Base-by-base conservation (phyloP, 2,797 vertebrate species). In the Odontamblyopus rebecca region DNA sequence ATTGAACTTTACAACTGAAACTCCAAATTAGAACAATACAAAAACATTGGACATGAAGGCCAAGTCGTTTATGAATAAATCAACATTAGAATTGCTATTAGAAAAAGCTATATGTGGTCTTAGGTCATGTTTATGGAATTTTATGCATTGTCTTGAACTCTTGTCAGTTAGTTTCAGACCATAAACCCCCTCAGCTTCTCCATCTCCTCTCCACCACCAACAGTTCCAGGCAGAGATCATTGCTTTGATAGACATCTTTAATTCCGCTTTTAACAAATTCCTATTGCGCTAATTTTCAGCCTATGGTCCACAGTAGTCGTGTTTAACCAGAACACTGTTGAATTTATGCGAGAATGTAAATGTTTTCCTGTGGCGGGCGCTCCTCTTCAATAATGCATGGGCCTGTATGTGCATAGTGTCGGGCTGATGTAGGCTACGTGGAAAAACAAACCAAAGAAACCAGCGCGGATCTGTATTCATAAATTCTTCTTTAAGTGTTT, bases 401-500 rank as follows among this genome's bases (percentile, higher is more conserved):
- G 35, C 77, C 78, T 80, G 81, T 71, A 76, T 81, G 71, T 74
- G 72, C 81, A 77, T 78, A 74, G 59, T 73, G 75, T 85, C 77
- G 67, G 76, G 23, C 74, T 71, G 76, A 84, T 87, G 78, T 73
- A 79, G 76, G 75, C n/a, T 70, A 38, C 81, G 68, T 83, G 82
- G 72, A 35, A 79, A 83, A 79, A 83, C 79, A 79, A 85, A 73
- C 71, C n/a, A 74, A 82, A 81, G 77, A 77, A 78, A 84, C 80
- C 54, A 76, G 82, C 69, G 70, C 70, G 77, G 83, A 81, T 77
- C 48, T 32, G 78, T 85, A 85, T 91, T 89, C 84, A 87, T 89
- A 69, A 86, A 86, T 84, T 91, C 82, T 80, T 85, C 82, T 86
- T 84, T 86, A 86, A 87, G 82, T 83, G 82, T 85, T 81, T 82